These are phyloP conservation scores for Pantelozetes paolii DNA, from an alignment of 2,888 invertebrate species.

Conservation along the genomic window DNA sequence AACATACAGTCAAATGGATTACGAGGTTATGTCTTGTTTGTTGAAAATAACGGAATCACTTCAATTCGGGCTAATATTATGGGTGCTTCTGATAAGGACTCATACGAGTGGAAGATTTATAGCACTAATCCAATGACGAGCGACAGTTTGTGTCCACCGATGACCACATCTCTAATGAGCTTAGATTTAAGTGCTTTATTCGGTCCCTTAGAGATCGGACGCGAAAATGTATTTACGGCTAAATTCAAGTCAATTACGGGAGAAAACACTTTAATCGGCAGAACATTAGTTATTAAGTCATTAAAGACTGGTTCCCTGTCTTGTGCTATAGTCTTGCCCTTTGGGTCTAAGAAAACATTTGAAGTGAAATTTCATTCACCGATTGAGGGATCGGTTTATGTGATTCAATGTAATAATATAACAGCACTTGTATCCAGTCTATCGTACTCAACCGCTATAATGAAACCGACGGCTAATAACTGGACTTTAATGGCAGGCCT, in stretches of 20 bases:
- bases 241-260: constrained; percentile 40
- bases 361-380: constrained; percentile 45
- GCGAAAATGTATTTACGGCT: constrained; percentile 43
- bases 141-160: constrained; percentile 31
- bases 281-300: constrained; percentile 46
- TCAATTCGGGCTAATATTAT: constrained; percentile 39
- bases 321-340: constrained; percentile 47
- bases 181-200: constrained; percentile 46
- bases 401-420: constrained; percentile 46
- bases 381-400: constrained; percentile 46
- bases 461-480: constrained; percentile 45
- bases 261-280: constrained; percentile 46
- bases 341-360: constrained; percentile 32
- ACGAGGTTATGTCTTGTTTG: constrained; percentile 42
- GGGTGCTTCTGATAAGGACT: constrained; percentile 28
- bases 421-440: constrained; percentile 44
- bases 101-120: constrained; percentile 39
- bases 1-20: constrained; percentile 42
- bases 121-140: not conserved
- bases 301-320: constrained; percentile 44
- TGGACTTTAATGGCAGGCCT: constrained; percentile 45
- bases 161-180: not conserved
- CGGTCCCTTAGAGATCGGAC: constrained; percentile 45
- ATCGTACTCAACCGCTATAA: constrained; percentile 45
- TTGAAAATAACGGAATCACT: constrained; percentile 32